Evolutionary conservation across 2,797 vertebrate genomes (phyloP).

Genomic region (Anas georgica): DNA sequence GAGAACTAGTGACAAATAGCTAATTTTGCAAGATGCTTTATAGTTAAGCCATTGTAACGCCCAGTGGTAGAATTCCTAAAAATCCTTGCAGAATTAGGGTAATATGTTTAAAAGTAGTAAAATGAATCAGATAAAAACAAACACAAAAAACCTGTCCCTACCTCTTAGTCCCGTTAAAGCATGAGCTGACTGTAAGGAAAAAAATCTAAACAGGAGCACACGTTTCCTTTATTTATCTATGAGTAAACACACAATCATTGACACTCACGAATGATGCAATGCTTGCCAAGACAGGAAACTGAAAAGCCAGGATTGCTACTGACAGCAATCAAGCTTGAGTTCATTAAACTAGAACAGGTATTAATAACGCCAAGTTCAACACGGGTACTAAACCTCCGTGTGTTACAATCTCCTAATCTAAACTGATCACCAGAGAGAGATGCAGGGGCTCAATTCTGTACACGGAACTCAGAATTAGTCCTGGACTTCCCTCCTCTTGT

Average conservation of each 20-base stretch:
- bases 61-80: neutral
- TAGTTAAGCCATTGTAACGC: neutral
- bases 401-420: neutral
- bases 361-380: neutral
- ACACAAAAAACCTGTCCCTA: neutral
- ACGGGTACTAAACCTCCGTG: neutral
- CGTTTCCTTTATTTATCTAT: neutral
- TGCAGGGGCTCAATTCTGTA: neutral
- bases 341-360: neutral
- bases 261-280: neutral
- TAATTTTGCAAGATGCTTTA: neutral
- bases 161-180: neutral
- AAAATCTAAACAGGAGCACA: neutral
- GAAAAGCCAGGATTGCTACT: neutral
- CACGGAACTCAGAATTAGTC: neutral
- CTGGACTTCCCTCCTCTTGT: neutral
- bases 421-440: neutral
- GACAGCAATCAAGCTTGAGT: neutral
- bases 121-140: neutral
- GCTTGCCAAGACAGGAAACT: constrained; percentile 8
- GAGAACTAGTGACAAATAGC: neutral
- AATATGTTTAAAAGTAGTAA: neutral
- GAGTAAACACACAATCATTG: neutral
- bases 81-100: neutral
- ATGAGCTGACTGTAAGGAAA: neutral